phyloP scores from a whole-genome alignment of 2,797 vertebrate genomes.

The Sebastes trivittatus region DNA sequence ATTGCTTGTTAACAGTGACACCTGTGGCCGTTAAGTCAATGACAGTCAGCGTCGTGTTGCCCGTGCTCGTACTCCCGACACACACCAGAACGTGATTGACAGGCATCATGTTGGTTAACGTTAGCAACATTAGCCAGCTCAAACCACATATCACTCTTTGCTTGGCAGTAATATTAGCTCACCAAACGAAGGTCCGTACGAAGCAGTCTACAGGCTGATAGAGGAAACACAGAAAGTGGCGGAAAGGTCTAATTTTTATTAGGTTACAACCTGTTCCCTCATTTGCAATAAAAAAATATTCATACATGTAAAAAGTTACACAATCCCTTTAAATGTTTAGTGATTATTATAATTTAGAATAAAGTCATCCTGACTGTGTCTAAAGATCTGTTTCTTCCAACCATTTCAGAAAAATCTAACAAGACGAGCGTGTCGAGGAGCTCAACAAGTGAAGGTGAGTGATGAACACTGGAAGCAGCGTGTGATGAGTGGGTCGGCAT shows the following conservation, averaged over 20 bases:
- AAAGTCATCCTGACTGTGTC: background rate
- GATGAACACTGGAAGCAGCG: background rate
- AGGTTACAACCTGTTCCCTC: background rate
- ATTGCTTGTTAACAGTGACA: too few relatives aligned
- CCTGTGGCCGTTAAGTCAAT: too few relatives aligned
- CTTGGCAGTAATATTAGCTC: too few relatives aligned
- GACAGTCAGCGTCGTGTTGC: too few relatives aligned
- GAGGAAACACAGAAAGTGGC: background rate
- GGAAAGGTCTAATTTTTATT: background rate
- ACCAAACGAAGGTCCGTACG: too few relatives aligned
- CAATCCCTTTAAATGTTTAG: background rate
- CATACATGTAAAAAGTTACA: too few relatives aligned
- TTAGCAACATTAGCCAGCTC: too few relatives aligned
- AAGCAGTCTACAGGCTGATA: too few relatives aligned
- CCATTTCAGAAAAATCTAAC: slow-evolving; percentile 71
- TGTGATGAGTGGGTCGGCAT: background rate
- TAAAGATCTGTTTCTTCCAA: slow-evolving; percentile 12
- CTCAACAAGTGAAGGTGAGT: slow-evolving; percentile 68
- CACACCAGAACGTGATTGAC: too few relatives aligned
- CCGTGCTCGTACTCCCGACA: too few relatives aligned
- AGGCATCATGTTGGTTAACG: too few relatives aligned
- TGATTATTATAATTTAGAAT: background rate
- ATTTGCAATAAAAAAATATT: background rate
- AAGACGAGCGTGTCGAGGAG: slow-evolving; percentile 69
- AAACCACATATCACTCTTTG: too few relatives aligned